Evolutionary conservation across 2,113 vertebrate genomes (phyloP).

Genomic region (Porphyrio hochstetteri): DNA sequence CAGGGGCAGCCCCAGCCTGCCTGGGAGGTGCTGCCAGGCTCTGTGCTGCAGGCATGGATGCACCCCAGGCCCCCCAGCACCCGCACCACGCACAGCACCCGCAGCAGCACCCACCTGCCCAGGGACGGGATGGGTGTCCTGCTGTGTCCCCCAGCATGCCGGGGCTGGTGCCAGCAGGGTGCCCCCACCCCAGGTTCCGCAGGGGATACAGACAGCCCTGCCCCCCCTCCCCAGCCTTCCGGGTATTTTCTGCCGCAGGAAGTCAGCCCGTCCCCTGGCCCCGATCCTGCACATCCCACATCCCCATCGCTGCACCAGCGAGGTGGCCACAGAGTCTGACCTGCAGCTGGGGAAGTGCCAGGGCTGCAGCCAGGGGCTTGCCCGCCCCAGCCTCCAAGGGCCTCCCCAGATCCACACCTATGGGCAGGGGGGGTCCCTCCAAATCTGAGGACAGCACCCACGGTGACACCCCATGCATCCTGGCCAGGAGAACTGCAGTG

Average conservation of each 20-base stretch:
- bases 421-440: not conserved
- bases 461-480: not conserved
- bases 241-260: constrained; percentile 52
- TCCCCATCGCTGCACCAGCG: accelerated
- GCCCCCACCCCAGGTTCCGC: not conserved
- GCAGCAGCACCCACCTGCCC: not conserved
- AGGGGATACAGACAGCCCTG: not conserved
- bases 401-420: not conserved
- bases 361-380: not conserved
- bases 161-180: not conserved
- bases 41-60: not conserved
- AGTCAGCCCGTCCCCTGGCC: constrained; percentile 19
- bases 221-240: not conserved
- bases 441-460: not conserved
- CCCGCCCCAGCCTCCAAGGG: no score
- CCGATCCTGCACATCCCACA: constrained; percentile 16
- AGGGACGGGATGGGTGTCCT: not conserved
- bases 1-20: not conserved
- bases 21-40: not conserved
- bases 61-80: not conserved
- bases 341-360: not conserved
- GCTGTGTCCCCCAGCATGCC: not conserved
- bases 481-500: not conserved
- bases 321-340: accelerated
- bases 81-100: not conserved